These are phyloP conservation scores for Eclectus roratus DNA, from an alignment of 2,113 vertebrate species.

Conservation along the genomic window DNA sequence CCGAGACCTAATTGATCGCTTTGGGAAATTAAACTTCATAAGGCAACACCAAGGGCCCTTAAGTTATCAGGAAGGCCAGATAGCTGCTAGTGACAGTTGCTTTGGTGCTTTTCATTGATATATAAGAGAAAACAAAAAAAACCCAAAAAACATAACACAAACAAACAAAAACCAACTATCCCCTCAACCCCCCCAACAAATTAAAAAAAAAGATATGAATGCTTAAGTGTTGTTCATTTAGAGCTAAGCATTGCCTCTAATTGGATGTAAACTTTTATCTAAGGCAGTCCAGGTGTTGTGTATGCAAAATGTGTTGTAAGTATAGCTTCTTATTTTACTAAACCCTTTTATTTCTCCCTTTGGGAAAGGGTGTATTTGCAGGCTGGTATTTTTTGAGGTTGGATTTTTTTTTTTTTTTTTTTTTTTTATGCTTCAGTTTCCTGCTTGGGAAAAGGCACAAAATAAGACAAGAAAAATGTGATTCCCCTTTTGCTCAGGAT, in stretches of 20 bases:
- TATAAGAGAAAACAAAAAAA: background rate
- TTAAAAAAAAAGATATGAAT: background rate
- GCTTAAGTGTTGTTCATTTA: background rate
- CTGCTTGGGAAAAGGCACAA: background rate
- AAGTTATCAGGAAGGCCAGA: conserved; percentile 52
- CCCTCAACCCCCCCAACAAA: too few species aligned
- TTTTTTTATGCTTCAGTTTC: background rate
- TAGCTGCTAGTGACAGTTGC: conserved; percentile 35
- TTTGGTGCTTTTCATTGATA: conserved; percentile 55
- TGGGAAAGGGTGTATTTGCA: background rate
- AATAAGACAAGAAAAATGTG: background rate
- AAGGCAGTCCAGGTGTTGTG: background rate
- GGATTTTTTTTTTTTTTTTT: background rate
- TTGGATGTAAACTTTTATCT: background rate
- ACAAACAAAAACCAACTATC: background rate
- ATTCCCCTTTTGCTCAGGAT: background rate
- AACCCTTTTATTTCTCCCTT: background rate
- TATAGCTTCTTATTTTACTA: background rate
- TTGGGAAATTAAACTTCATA: conserved; percentile 70
- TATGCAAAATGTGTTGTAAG: background rate
- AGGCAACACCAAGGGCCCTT: conserved; percentile 15
- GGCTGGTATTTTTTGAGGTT: background rate
- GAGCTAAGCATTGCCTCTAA: background rate
- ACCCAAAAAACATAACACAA: background rate
- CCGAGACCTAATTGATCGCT: conserved; percentile 59